phyloP scores from a whole-genome alignment of 92 coral and sea anemone species.

The Porites cylindrica region DNA sequence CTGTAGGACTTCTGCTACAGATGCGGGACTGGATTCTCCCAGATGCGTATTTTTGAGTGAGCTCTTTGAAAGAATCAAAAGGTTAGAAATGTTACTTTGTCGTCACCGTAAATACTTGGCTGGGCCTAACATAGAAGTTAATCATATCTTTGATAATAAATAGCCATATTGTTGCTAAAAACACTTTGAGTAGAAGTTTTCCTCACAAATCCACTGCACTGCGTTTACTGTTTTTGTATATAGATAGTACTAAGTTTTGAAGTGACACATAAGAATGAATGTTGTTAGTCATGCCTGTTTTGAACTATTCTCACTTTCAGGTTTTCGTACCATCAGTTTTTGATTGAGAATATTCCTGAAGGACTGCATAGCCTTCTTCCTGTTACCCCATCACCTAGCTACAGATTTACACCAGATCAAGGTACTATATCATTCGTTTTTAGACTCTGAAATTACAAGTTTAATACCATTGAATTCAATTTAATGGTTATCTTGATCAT shows the following conservation, averaged over 20 bases:
- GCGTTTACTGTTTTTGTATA: too few species aligned
- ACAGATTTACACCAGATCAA: conserved; percentile 79
- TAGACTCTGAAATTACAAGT: not conserved
- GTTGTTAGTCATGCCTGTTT: not conserved
- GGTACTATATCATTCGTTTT: not conserved
- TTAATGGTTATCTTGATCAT: too few species aligned
- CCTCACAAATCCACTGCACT: too few species aligned
- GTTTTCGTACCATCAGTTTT: conserved; percentile 87
- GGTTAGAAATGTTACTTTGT: conserved; percentile 52
- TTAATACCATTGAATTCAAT: too few species aligned
- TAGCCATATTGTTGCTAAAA: too few species aligned
- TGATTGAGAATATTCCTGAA: conserved; percentile 80
- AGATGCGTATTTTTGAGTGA: conserved; percentile 80
- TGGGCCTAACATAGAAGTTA: not conserved
- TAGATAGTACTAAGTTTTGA: not conserved
- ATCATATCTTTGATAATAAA: too few species aligned
- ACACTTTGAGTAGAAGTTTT: too few species aligned
- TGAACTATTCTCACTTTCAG: conserved; percentile 38
- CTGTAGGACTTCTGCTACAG: conserved; percentile 32
- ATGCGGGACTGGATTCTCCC: conserved; percentile 64
- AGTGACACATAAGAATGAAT: not conserved
- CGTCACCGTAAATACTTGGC: not conserved
- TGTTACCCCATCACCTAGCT: conserved; percentile 67
- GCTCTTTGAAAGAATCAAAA: conserved; percentile 79
- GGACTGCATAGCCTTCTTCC: conserved; percentile 82